A percentile compares a stretch with the other conserved stretches of the same genome.
Evolutionary conservation across 2,888 invertebrate genomes (phyloP).

Genomic region (Lobophora halterata): DNA sequence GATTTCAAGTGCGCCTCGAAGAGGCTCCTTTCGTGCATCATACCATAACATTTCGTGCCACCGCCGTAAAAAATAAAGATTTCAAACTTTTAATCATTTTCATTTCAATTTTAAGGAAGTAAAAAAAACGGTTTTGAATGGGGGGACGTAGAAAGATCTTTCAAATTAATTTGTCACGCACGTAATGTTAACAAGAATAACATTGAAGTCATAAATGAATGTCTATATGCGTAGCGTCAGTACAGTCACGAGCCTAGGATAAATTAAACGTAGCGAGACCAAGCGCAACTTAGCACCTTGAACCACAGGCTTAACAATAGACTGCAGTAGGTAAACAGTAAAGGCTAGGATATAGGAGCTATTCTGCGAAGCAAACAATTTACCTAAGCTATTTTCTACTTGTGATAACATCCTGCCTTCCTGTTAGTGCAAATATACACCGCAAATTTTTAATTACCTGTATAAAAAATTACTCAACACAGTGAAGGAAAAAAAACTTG

Average conservation of each 20-base stretch:
- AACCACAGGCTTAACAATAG: constrained; percentile 38
- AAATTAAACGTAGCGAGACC: constrained; percentile 51
- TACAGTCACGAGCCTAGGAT: constrained; percentile 28
- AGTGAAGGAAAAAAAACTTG: too few species aligned
- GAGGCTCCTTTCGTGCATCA: too few species aligned
- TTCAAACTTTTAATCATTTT: too few species aligned
- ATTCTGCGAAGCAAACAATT: constrained; percentile 10
- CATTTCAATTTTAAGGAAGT: too few species aligned
- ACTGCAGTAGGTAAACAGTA: constrained; percentile 25
- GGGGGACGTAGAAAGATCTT: too few species aligned
- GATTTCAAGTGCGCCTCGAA: too few species aligned
- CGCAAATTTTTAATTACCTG: too few species aligned
- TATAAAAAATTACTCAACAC: not conserved
- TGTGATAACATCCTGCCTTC: constrained; percentile 2
- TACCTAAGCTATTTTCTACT: too few species aligned
- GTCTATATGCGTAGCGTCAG: constrained; percentile 13
- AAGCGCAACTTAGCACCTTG: constrained; percentile 40
- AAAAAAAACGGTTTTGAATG: too few species aligned
- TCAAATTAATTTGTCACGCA: constrained; percentile 16
- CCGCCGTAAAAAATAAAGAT: too few species aligned
- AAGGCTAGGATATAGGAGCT: constrained; percentile 14
- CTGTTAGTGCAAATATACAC: not conserved
- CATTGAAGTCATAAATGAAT: constrained; percentile 7
- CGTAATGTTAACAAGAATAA: constrained; percentile 12
- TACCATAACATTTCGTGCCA: too few species aligned